Percentiles rank a stretch among this genome's conserved stretches.
Conservation (phyloP, 64 coral and sea anemone genomes). For the Actinia tenebrosa region DNA sequence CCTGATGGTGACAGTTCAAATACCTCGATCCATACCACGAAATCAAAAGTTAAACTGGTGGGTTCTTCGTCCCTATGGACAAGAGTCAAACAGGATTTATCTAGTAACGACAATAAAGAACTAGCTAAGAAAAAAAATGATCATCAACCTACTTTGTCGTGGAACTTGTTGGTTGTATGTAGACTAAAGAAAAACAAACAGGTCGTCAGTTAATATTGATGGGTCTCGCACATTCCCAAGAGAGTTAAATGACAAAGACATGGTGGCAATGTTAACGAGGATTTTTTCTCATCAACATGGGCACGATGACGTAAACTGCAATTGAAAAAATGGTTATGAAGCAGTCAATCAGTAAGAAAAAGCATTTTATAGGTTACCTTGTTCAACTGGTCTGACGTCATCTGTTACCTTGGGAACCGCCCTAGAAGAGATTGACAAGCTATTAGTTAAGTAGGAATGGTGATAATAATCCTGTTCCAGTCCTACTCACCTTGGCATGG, state of each 20-base stretch:
- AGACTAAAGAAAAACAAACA: background rate
- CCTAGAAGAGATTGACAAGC: background rate
- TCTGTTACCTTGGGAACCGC: background rate
- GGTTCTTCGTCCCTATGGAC: conserved; percentile 20
- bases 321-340: too few species aligned
- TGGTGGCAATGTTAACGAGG: too few species aligned
- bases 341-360: background rate
- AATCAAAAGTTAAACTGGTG: conserved; percentile 61
- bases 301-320: too few species aligned
- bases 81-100: background rate
- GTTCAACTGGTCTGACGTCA: background rate
- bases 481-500: conserved; percentile 60
- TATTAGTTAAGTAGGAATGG: background rate
- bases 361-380: background rate
- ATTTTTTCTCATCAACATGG: too few species aligned
- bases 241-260: too few species aligned
- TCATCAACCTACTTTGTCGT: background rate
- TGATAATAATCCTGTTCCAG: background rate
- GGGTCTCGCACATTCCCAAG: too few species aligned
- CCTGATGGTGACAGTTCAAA: conserved; percentile 82
- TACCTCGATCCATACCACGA: conserved; percentile 88
- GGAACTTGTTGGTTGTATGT: background rate
- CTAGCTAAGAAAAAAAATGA: background rate
- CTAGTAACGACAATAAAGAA: background rate
- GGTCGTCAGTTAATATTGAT: background rate